These are phyloP conservation scores for Antrozous pallidus DNA, from an alignment of 2,797 vertebrate genomes.

Conservation along the genomic window DNA sequence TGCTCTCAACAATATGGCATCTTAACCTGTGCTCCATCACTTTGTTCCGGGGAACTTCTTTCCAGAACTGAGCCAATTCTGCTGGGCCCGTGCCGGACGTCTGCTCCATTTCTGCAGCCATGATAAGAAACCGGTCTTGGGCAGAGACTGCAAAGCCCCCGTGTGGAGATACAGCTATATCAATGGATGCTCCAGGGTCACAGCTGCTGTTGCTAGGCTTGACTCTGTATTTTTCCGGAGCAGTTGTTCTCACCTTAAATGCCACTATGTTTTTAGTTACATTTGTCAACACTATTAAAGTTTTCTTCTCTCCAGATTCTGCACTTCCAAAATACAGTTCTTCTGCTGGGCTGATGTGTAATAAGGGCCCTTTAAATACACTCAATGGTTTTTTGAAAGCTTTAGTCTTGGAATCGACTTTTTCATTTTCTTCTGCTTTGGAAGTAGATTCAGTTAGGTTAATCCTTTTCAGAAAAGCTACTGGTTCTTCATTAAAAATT, in stretches of 20 bases:
- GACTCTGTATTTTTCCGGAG: slow-evolving; percentile 97
- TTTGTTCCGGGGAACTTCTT: slow-evolving; percentile 91
- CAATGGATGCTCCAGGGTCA: slow-evolving; percentile 91
- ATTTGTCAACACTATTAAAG: slow-evolving; percentile 94
- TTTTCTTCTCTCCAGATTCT: slow-evolving; percentile 93
- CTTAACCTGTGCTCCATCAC: slow-evolving; percentile 95
- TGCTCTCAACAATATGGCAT: slow-evolving; percentile 91
- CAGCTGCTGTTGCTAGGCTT: slow-evolving; percentile 96
- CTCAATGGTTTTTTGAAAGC: slow-evolving; percentile 90
- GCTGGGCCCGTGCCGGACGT: slow-evolving; percentile 80
- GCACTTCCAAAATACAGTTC: slow-evolving; percentile 94
- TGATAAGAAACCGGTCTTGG: slow-evolving; percentile 94
- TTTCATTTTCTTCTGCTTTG: slow-evolving; percentile 90
- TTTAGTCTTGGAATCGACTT: slow-evolving; percentile 87
- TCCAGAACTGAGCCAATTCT: slow-evolving; percentile 95
- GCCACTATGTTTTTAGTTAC: slow-evolving; percentile 95
- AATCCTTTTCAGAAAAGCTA: slow-evolving; percentile 90
- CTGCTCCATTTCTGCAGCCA: slow-evolving; percentile 96
- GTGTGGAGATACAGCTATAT: slow-evolving; percentile 94
- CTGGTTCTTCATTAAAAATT: slow-evolving; percentile 87
- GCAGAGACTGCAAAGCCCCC: slow-evolving; percentile 93
- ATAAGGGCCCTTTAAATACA: slow-evolving; percentile 92
- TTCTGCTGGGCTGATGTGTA: slow-evolving; percentile 97
- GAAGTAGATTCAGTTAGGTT: slow-evolving; percentile 88
- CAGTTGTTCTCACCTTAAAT: slow-evolving; percentile 98